Base-by-base conservation (phyloP, 2,888 invertebrate species). In the Drosophila stalkeri region DNA sequence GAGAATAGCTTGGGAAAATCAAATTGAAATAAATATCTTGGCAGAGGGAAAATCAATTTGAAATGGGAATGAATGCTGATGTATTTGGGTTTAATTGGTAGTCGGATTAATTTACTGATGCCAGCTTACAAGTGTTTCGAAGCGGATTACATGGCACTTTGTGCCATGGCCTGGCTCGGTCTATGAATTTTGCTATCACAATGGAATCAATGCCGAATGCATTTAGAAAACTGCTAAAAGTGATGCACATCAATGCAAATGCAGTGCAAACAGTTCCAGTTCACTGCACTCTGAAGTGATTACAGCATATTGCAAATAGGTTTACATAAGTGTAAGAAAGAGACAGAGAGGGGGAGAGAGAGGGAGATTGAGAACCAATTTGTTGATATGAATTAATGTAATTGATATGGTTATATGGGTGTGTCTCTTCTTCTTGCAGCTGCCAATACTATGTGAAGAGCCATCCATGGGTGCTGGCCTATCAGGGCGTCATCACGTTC, bases 401-500 rank as follows among this genome's bases (percentile, higher is more conserved):
- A 72, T 51, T 51, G 3, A 52, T 46, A 27, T 18, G 14, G 6
- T n/a, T 35, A 14, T 9, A 27, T 27, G 27, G 27, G 18, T 16
- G 14, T 43, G 5, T 16, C 14, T 33, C 27, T 20, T 41, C 35
- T 27, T 27, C 9, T 70, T 81, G 4, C 94, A 98, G 98, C 93
- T 98, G 98, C 94, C 96, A 96, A 94, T 97, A 96, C 94, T 98
- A 97, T 93, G 95, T 97, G 90, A 94, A 95, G 93, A 94, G 94
- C 88, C 96, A 97, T 94, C 96, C 96, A 95, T 98, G 97, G 97
- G 97, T 98, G 86, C 97, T 97, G 82, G 97, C 97, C 90, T 96
- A 96, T 93, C 98, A 99, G 95, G 98, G 97, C 89, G 95, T 99
- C 88, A 96, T 99, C 92, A 98, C 99, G 89, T 96, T 99, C 94